These are phyloP conservation scores for Anthonomus grandis DNA, from an alignment of 1,140 invertebrate genomes.

Conservation along the genomic window DNA sequence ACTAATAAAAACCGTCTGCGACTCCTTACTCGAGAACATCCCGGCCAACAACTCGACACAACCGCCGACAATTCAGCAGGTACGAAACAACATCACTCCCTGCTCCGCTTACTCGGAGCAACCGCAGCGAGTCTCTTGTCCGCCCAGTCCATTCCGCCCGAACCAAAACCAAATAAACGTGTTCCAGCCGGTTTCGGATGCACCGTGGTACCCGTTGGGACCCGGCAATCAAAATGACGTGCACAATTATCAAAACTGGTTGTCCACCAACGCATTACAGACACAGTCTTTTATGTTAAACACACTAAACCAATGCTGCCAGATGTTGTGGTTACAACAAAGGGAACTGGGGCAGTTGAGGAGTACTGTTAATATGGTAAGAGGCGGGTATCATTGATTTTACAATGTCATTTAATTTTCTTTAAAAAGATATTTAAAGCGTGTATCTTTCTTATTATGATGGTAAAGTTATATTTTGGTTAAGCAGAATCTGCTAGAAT, in stretches of 20 bases:
- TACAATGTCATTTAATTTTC: neutral
- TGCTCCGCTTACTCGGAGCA: slow-evolving; percentile 42
- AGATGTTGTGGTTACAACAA: slow-evolving; percentile 52
- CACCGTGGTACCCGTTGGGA: slow-evolving; percentile 19
- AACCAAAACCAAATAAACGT: slow-evolving; percentile 34
- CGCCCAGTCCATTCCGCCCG: slow-evolving; percentile 23
- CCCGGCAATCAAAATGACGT: slow-evolving; percentile 7
- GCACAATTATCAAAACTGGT: slow-evolving; percentile 39
- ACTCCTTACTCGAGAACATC: slow-evolving; percentile 42
- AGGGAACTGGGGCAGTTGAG: slow-evolving; percentile 47
- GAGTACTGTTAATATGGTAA: slow-evolving; percentile 42
- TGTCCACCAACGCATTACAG: slow-evolving; percentile 45
- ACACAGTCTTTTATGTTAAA: slow-evolving; percentile 51
- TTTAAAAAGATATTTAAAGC: neutral
- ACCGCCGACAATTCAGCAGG: slow-evolving; percentile 33
- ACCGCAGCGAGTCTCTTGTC: slow-evolving; percentile 31
- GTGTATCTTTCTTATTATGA: neutral
- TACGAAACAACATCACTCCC: slow-evolving; percentile 44
- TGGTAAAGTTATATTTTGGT: neutral
- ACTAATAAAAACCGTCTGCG: slow-evolving; percentile 44
- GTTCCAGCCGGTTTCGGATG: slow-evolving; percentile 29
- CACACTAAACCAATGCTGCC: slow-evolving; percentile 52
- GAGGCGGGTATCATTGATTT: neutral
- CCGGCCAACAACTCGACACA: slow-evolving; percentile 19
- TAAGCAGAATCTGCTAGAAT: neutral